phyloP scores from a whole-genome alignment of 1,140 invertebrate species.

The Akabosia matsudoensis region DNA sequence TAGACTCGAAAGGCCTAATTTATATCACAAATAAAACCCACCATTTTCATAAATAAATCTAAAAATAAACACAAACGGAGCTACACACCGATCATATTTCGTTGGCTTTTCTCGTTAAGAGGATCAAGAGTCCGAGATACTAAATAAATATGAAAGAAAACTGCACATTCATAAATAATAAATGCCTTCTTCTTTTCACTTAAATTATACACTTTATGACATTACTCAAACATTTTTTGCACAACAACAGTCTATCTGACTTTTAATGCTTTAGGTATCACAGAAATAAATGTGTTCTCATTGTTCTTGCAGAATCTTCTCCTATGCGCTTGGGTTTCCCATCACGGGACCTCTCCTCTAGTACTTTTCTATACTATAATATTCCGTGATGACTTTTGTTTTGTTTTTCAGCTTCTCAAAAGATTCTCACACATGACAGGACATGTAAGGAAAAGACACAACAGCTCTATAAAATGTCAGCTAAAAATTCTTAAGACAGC shows the following conservation, averaged over 20 bases:
- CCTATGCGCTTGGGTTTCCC: background rate
- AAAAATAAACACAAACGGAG: too few species aligned
- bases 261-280: too few species aligned
- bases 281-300: too few species aligned
- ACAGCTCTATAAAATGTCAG: conserved; percentile 12
- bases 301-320: too few species aligned
- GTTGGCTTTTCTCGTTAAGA: too few species aligned
- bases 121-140: too few species aligned
- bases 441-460: background rate
- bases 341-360: background rate
- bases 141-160: background rate
- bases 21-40: too few species aligned
- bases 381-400: background rate
- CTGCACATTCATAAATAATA: background rate
- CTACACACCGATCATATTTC: too few species aligned
- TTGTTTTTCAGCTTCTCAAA: background rate
- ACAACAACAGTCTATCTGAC: too few species aligned
- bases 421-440: conserved; percentile 11
- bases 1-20: too few species aligned
- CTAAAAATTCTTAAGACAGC: conserved; percentile 7
- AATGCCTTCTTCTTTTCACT: background rate
- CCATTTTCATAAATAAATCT: too few species aligned
- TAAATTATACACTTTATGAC: background rate
- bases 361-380: background rate
- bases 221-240: too few species aligned